A percentile compares a stretch with the other conserved stretches of the same genome.
Evolutionary conservation across 2,113 vertebrate species (phyloP).

Genomic region (Tonatia bakeri): DNA sequence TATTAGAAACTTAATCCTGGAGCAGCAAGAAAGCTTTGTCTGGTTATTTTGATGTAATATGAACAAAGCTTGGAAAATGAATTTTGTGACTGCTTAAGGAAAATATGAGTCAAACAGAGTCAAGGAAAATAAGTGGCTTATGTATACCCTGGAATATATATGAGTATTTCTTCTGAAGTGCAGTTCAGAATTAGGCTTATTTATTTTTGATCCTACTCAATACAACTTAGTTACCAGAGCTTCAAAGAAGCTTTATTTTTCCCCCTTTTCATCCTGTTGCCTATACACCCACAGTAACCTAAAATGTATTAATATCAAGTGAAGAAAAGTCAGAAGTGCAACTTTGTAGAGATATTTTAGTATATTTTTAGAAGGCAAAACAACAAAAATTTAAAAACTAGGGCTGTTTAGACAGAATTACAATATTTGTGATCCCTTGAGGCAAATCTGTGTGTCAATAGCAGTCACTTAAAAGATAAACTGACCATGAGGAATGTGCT

Average conservation of each 20-base stretch:
- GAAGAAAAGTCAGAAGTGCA: constrained; percentile 22
- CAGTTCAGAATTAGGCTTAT: constrained; percentile 26
- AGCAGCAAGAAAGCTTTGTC: constrained; percentile 38
- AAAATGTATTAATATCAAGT: background rate
- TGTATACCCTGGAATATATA: background rate
- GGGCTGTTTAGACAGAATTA: background rate
- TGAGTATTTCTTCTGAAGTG: background rate
- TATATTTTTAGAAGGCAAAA: background rate
- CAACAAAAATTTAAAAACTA: background rate
- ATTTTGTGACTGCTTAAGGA: constrained; percentile 11
- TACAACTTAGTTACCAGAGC: background rate
- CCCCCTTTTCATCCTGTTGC: background rate
- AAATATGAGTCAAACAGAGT: no score
- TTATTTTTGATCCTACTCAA: background rate
- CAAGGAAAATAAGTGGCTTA: constrained; percentile 13
- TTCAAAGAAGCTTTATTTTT: background rate
- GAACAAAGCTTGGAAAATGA: constrained; percentile 44
- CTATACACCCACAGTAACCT: background rate
- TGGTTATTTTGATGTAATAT: constrained; percentile 41
- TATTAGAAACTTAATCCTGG: constrained; percentile 41
- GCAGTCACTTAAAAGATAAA: background rate
- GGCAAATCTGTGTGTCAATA: background rate
- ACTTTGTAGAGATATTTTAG: background rate
- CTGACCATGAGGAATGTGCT: background rate
- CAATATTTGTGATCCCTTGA: background rate